Evolutionary conservation across 1,140 invertebrate species (phyloP), one percentile per base, ranked within the genome.

Genomic region (Orchestia grillus): DNA sequence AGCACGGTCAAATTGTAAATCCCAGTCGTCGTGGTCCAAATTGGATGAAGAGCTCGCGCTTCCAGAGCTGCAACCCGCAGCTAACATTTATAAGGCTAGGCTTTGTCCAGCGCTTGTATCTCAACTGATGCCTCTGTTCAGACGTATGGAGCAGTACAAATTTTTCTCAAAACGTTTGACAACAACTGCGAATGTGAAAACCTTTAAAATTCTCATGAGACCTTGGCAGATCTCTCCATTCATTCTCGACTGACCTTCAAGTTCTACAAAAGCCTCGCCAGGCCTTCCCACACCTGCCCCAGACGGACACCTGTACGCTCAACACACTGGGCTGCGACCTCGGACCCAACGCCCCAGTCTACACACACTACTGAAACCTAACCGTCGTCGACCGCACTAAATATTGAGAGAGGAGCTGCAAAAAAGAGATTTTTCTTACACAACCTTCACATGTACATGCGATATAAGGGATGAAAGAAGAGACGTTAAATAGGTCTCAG

Each of bases 401-500:
- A 77, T 77, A 36, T 28, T 77, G 62, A 77, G 62, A 77, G 88
- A 91, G 88, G 23, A 91, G 88, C 88, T 91, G 88, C 88, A 91
- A 91, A 91, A 91, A 91, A 41, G n/a, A n/a, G n/a, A n/a, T n/a
- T n/a, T 57, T 53, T 95, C 45, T 42, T 53, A 95, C 45, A 95
- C 95, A 57, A 53, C 95, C 57, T 53, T 77, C 95, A 95, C 95
- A 95, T 57, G 57, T 57, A 57, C 57, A 77, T 95, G 95, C 45
- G 45, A 57, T 42, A 77, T 45, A 77, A 42, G 57, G 95, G 57
- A 95, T 95, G 45, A 77, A 95, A 77, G n/a, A 28, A 77, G 62
- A 77, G 91, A 44, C 44, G 15, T 94, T 44, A 44, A 47, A 47
- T 94, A 47, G 11, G 44, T 40, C 91, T 94, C 91, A 94, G 91